These are phyloP conservation scores for Orbicella faveolata DNA, from an alignment of 64 coral and sea anemone species.

Conservation along the genomic window DNA sequence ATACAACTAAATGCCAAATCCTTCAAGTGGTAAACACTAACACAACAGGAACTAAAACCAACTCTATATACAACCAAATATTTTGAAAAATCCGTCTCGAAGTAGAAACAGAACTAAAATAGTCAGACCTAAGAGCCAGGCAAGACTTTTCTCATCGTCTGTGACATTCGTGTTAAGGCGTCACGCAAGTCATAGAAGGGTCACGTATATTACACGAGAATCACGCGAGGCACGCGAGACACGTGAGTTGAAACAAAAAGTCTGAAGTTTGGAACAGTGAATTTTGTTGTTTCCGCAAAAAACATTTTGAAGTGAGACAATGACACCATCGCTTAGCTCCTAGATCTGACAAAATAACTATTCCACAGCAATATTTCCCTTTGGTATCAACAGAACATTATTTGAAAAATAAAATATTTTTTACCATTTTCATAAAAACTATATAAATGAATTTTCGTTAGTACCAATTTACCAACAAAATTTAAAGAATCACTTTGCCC, in stretches of 20 bases:
- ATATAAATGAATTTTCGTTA: background rate
- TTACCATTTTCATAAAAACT: conserved; percentile 29
- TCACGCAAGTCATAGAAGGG: background rate
- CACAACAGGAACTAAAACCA: background rate
- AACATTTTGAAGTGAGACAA: no score
- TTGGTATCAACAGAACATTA: background rate
- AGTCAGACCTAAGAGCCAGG: background rate
- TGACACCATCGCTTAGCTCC: background rate
- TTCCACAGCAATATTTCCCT: background rate
- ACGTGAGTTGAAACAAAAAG: no score
- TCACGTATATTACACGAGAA: no score
- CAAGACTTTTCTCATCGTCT: background rate
- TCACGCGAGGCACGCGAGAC: no score
- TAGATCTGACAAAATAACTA: background rate
- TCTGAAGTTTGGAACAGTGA: no score
- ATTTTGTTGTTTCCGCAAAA: no score
- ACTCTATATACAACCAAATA: background rate
- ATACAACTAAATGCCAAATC: background rate
- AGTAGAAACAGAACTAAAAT: background rate
- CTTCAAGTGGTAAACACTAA: background rate
- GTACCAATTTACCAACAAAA: background rate
- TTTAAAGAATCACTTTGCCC: background rate
- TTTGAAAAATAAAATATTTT: background rate
- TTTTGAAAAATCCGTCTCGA: background rate
- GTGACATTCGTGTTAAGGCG: background rate